Conservation (phyloP, 2,113 vertebrate genomes). For the Octodon degus region DNA sequence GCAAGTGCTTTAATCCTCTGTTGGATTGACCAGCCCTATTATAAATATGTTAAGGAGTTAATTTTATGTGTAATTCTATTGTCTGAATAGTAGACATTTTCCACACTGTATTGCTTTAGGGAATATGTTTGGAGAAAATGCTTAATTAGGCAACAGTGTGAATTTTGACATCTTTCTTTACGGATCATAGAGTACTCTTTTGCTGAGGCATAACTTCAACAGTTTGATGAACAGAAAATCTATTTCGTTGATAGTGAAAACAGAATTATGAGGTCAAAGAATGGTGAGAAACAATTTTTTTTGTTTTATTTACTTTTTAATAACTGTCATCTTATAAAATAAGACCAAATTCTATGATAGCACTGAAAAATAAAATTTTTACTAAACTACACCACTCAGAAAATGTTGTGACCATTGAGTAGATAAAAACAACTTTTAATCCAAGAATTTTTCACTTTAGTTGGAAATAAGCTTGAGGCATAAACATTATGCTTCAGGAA, state of each 20-base stretch:
- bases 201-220: constrained; percentile 74
- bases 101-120: constrained; percentile 79
- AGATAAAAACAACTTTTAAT: constrained; percentile 4
- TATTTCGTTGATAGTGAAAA: constrained; percentile 57
- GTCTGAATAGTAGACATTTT: constrained; percentile 76
- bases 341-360: constrained; percentile 19
- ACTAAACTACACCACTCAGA: background rate
- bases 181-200: constrained; percentile 75
- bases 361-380: background rate
- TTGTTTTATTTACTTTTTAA: constrained; percentile 14
- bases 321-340: background rate
- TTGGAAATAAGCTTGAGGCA: background rate
- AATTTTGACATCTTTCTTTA: constrained; percentile 82
- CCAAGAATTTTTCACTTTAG: background rate
- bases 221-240: constrained; percentile 73
- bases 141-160: constrained; percentile 85
- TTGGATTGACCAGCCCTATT: background rate
- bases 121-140: constrained; percentile 76
- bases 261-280: constrained; percentile 22
- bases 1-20: too few relatives aligned
- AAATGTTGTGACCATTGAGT: background rate
- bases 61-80: constrained; percentile 82
- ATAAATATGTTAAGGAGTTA: constrained; percentile 75
- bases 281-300: constrained; percentile 39
- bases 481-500: constrained; percentile 28